These are phyloP conservation scores for Aporrectodea caliginosa DNA, from an alignment of 1,140 invertebrate species.

Conservation along the genomic window DNA sequence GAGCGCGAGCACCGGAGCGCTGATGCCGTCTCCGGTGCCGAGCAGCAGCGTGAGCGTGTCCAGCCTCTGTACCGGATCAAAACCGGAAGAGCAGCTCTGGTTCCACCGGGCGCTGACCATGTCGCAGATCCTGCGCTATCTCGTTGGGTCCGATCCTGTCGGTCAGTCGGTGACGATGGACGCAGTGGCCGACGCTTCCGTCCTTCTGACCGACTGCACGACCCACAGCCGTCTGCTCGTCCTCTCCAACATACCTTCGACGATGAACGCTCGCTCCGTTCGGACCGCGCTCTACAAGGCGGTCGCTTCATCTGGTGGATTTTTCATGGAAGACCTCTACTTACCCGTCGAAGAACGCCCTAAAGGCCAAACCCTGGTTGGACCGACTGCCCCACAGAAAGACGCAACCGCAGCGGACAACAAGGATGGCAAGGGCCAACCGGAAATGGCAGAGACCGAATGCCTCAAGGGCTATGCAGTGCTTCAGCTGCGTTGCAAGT, in stretches of 20 bases:
- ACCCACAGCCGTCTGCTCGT: constrained; percentile 47
- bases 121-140: constrained; percentile 46
- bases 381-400: neutral
- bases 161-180: constrained; percentile 41
- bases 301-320: constrained; percentile 44
- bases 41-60: neutral
- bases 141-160: constrained; percentile 44
- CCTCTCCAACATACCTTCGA: constrained; percentile 47
- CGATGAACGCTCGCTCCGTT: constrained; percentile 38
- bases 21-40: neutral
- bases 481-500: constrained; percentile 44
- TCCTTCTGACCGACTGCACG: constrained; percentile 39
- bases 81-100: constrained; percentile 52
- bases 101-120: constrained; percentile 47
- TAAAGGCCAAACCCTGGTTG: neutral
- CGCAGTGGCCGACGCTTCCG: constrained; percentile 44
- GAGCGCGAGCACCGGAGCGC: constrained; percentile 1
- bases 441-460: neutral
- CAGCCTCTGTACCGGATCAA: constrained; percentile 21
- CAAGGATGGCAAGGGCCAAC: neutral
- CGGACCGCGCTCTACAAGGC: constrained; percentile 41
- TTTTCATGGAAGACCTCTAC: constrained; percentile 35
- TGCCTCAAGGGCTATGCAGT: constrained; percentile 43
- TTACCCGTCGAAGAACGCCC: neutral
- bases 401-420: neutral